Evolutionary conservation across 2,888 invertebrate species (phyloP), one percentile per base, ranked within the genome.

Genomic region (Drosophila kanekoi): DNA sequence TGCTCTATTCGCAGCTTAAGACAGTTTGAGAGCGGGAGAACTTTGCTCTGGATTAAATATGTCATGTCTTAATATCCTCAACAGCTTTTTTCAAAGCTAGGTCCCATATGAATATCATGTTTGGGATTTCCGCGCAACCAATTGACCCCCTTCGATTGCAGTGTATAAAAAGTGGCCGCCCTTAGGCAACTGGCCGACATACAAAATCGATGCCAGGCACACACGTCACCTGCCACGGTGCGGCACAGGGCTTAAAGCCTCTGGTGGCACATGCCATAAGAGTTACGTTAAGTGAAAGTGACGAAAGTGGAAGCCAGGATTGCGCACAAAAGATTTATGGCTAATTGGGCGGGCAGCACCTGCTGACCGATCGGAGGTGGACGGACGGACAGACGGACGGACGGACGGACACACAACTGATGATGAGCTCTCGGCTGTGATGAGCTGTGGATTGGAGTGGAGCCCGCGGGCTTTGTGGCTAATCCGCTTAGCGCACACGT

Each of bases 261-360:
- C 43, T 28, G 41, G 56, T 61, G 60, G 48, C 60, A 56, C 47
- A 44, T 59, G 70, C 57, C 61, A 37, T 58, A 20, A 9, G 43
- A 41, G 16, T 40, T 47, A 16, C 41, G 71, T 44, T 38, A 33
- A 69, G 78, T 62, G 76, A 77, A 78, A 73, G 78, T 77, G 74
- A 47, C 35, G 56, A 64, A 61, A 78, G 43, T 64, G 51, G 23
- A 41, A 52, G 33, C 20, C 40, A 43, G 72, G 52, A 61, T 49
- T 47, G 59, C 52, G 4, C 13, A 59, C 51, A 62, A 51, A 43
- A 59, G 69, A 66, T 57, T 72, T 72, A 57, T 35, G 66, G 43
- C 48, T 66, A 66, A 65, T 66, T 65, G 65, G 40, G 20, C 32
- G 38, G 45, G 35, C 53, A 65, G 43, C 64, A 65, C 65, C 64